These are phyloP conservation scores for Hypanus sabinus DNA, from an alignment of 2,113 vertebrate genomes.

Conservation along the genomic window DNA sequence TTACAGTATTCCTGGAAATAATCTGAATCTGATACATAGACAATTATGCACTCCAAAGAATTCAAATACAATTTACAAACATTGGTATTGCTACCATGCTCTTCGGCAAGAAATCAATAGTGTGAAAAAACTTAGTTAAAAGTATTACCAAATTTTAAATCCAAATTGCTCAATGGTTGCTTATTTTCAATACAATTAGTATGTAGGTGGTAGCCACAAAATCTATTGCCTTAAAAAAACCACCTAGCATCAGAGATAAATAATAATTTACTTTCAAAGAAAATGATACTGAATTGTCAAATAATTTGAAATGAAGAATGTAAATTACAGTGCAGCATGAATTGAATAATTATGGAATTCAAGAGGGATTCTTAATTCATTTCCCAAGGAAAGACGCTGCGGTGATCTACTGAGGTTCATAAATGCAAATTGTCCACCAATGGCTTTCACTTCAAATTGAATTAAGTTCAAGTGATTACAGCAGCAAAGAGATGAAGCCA, in stretches of 20 bases:
- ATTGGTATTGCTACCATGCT: no score
- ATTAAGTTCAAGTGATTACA: neutral
- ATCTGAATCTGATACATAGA: neutral
- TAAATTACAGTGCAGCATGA: neutral
- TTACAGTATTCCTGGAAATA: neutral
- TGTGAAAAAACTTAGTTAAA: constrained; percentile 1
- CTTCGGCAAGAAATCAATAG: neutral
- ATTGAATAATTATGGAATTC: neutral
- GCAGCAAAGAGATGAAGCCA: neutral
- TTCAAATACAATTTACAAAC: neutral
- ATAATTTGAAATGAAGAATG: neutral
- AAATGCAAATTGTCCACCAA: neutral
- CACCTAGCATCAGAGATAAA: no score
- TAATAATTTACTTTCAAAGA: neutral
- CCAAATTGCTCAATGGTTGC: neutral
- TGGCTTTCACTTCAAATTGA: neutral
- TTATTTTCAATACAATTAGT: neutral
- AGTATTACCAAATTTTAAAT: neutral
- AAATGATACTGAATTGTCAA: neutral
- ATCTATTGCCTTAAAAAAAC: neutral
- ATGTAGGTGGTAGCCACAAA: neutral
- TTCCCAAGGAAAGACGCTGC: neutral
- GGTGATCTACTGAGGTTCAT: neutral
- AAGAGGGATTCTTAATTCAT: neutral
- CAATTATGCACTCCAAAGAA: neutral